Conservation (phyloP, 2,113 vertebrate species). For the Megaceryle torquata region DNA sequence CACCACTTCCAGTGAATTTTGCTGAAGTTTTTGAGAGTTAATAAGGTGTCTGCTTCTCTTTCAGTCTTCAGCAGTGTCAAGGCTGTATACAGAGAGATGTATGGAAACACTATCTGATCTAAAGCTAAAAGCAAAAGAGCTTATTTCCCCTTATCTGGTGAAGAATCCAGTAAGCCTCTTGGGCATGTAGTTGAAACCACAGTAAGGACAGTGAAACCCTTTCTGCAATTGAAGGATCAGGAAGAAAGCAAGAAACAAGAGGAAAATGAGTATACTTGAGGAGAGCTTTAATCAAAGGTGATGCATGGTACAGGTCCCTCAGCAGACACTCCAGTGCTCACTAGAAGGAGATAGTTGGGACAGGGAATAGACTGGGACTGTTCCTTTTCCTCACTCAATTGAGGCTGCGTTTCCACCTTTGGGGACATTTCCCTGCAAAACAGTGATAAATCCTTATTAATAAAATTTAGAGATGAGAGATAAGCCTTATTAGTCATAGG, state of each 20-base stretch:
- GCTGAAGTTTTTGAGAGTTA: constrained; percentile 1
- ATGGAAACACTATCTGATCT: not conserved
- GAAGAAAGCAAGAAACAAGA: constrained; percentile 9
- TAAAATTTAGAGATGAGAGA: not conserved
- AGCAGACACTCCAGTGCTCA: not conserved
- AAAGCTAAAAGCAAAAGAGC: constrained; percentile 36
- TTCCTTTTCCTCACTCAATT: not conserved
- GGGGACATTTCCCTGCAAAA: not conserved
- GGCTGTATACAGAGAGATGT: not conserved
- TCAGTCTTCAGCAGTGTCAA: not conserved
- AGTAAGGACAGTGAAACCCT: constrained; percentile 12
- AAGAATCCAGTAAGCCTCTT: constrained; percentile 35
- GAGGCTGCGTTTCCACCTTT: not conserved
- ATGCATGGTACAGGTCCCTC: not conserved
- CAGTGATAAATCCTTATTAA: not conserved
- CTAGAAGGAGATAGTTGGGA: not conserved
- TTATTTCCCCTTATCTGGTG: constrained; percentile 35
- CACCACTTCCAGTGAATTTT: not conserved
- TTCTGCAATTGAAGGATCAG: not conserved
- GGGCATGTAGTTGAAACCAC: not conserved
- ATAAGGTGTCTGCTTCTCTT: not conserved
- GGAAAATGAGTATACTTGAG: not conserved
- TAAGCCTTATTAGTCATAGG: not conserved
- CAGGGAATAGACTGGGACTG: not conserved
- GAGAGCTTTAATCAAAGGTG: not conserved